Base-by-base conservation (phyloP, 2,797 vertebrate genomes). In the Choloepus didactylus region DNA sequence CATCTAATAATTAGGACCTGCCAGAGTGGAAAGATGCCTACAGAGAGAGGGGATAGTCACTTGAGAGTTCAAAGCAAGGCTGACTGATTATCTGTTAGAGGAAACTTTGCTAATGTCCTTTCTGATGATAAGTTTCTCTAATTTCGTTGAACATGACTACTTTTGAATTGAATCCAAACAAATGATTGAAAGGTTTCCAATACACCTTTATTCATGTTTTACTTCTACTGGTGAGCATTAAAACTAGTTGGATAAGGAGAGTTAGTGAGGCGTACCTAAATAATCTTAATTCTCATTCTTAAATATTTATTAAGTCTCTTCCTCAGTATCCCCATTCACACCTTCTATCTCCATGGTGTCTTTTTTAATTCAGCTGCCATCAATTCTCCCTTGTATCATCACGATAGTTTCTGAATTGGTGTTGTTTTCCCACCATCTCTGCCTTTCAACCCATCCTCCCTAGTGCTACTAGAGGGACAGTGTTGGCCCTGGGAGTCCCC, bases 221-320 rank as follows among this genome's bases (percentile, higher is more conserved):
- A 19, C 9, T 87, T 85, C n/a, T 67, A 85, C 3, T 18, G 73
- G 23, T 70, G 81, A 9, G 3, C 25, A 21, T 70, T 84, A 75
- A 51, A 75, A 91, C 27, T 70, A 60, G 14, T 66, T 81, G 35
- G 16, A 84, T 49, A 87, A 70, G 66, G 21, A 64, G 27, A 6
- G 6, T 62, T 84, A 51, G 16, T 54, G 60, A 80, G 16, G n/a
- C 16, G 23, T 64, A 93, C 16, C 41, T 27, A 91, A 54, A 81
- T 77, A 38, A 81, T 77, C 18, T 69, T 27, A 46, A 35, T 56
- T 95, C 54, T 60, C 14, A 77, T 91, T 90, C 51, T 87, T 81
- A 94, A 91, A 64, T 92, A 49, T 60, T 76, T 79, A 35, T 95
- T 73, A 60, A 81, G 16, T 64, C 19, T 75, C 18, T 67, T 16